Conservation (phyloP, 2,888 invertebrate genomes). For the Neria commutata region DNA sequence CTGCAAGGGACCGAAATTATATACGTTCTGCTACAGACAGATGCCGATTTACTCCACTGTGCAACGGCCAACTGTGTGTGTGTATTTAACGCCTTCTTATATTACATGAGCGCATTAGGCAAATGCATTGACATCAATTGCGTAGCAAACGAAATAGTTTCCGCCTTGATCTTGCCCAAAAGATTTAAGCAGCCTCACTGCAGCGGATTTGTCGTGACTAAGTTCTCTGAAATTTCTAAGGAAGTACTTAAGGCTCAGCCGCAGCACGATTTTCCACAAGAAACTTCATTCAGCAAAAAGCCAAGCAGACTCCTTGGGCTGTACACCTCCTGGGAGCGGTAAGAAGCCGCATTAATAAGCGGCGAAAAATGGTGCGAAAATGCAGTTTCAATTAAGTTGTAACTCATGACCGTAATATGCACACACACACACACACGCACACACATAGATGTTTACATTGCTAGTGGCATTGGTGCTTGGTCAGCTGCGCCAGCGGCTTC, state of each 20-base stretch:
- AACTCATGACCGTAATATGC: conserved; percentile 38
- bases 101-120: conserved; percentile 46
- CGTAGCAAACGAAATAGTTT: conserved; percentile 18
- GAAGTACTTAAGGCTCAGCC: not conserved
- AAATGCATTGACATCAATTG: conserved; percentile 34
- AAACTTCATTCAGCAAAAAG: not conserved
- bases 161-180: not conserved
- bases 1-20: no score
- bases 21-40: no score
- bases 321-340: no score
- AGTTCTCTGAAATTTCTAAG: not conserved
- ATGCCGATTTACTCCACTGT: conserved; percentile 38
- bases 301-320: not conserved
- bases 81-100: conserved; percentile 58
- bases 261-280: not conserved
- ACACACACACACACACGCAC: no score
- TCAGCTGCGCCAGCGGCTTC: no score
- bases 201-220: not conserved
- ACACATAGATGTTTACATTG: no score
- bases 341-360: no score
- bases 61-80: conserved; percentile 35
- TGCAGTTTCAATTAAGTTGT: conserved; percentile 57
- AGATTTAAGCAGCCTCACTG: not conserved
- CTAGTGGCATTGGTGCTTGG: no score
- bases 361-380: conserved; percentile 30